Evolutionary conservation across 2,888 invertebrate genomes (phyloP).

Genomic region (Eucera pruinosa): DNA sequence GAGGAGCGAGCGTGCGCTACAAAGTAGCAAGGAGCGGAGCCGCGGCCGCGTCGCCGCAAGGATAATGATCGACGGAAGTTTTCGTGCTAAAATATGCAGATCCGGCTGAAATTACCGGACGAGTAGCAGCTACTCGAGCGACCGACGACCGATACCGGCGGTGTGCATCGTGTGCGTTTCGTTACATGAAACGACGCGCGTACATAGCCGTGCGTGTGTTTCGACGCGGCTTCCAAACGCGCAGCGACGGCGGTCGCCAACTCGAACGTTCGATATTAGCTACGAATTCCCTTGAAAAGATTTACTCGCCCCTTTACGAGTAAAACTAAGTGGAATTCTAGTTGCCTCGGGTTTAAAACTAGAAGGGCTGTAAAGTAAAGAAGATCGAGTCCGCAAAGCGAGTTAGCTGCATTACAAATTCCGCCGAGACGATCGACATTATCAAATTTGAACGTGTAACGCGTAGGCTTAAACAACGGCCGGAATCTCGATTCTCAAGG

Average conservation of each 20-base stretch:
- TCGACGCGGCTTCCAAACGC: slow-evolving; percentile 13
- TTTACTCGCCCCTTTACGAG: no score
- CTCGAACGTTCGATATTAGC: no score
- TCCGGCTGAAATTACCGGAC: slow-evolving; percentile 81
- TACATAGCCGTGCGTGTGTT: slow-evolving; percentile 17
- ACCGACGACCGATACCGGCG: slow-evolving; percentile 41
- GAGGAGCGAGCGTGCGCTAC: slow-evolving; percentile 47
- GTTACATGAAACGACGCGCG: slow-evolving; percentile 32
- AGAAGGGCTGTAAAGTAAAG: no score
- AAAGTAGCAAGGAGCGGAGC: slow-evolving; percentile 49
- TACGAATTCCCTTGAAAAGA: no score
- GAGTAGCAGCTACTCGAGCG: slow-evolving; percentile 77
- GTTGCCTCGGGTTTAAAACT: no score
- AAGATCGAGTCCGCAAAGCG: no score
- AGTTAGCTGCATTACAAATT: no score
- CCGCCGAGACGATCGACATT: no score
- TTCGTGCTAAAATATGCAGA: slow-evolving; percentile 84
- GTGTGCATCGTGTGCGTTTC: slow-evolving; percentile 55
- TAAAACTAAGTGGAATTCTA: no score
- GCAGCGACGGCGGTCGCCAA: slow-evolving; percentile 21
- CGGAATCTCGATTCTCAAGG: no score
- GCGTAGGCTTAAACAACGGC: no score
- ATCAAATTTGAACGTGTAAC: no score
- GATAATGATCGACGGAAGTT: slow-evolving; percentile 84
- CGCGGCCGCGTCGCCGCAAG: slow-evolving; percentile 65